These are phyloP conservation scores for Okamejei kenojei DNA, from an alignment of 2,797 vertebrate genomes.

Conservation along the genomic window DNA sequence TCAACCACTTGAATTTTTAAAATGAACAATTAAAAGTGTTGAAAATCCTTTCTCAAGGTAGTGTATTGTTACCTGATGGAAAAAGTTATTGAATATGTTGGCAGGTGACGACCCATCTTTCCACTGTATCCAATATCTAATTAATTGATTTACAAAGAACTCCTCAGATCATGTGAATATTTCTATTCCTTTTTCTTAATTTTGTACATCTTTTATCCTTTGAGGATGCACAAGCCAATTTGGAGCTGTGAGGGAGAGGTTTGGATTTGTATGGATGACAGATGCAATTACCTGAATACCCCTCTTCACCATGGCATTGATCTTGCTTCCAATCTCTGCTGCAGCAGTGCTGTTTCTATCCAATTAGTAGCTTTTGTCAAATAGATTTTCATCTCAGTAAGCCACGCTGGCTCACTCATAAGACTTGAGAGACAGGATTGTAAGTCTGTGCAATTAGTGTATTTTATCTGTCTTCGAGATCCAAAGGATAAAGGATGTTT, in stretches of 20 bases:
- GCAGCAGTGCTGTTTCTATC: background rate
- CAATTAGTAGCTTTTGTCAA: slow-evolving; percentile 27
- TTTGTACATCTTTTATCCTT: background rate
- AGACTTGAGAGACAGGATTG: background rate
- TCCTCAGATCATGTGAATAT: background rate
- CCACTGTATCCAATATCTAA: background rate
- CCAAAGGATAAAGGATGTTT: background rate
- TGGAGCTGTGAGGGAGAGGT: background rate
- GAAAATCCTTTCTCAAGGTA: background rate
- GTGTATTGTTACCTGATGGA: background rate
- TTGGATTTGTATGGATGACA: background rate
- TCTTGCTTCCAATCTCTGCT: background rate
- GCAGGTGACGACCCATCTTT: background rate
- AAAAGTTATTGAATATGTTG: too few relatives aligned
- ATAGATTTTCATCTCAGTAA: slow-evolving; percentile 10
- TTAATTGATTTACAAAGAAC: background rate
- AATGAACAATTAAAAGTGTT: background rate
- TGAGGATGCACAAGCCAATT: background rate
- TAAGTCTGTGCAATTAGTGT: background rate
- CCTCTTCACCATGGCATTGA: background rate
- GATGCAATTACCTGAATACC: background rate
- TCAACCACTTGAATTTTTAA: background rate
- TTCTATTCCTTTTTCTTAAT: background rate
- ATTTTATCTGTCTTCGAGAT: background rate
- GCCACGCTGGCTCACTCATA: background rate